Base-by-base conservation (phyloP, 2,113 vertebrate species). In the Anhinga rufa region DNA sequence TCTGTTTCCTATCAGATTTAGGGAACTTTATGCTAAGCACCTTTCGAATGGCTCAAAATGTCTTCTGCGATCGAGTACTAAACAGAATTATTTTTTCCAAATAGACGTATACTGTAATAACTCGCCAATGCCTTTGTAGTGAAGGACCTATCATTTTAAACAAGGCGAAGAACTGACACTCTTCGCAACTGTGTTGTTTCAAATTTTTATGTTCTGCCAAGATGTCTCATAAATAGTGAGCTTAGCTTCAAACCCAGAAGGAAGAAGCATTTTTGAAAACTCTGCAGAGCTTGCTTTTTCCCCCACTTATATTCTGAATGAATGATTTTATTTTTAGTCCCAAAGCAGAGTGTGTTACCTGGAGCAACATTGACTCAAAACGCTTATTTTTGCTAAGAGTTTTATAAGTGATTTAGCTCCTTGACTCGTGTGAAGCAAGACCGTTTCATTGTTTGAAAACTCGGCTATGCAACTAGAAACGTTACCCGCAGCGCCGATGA, bases 341-440 rank as follows among this genome's bases (percentile, higher is more conserved):
- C 83, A 91, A 79, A 89, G 83, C 93, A 69, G 66, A 72, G 55
- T 9, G 34, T 60, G 52, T 91, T 95, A 95, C 80, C 82, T 91
- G 51, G 68, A 96, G 72, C 92, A 88, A 75, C 78, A 88, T 18
- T 95, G 94, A 58, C 61, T 88, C 80, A 70, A 91, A 93, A 5
- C 36, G 52, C 90, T 93, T 93, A 76, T 68, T 95, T 94, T 88
- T 94, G 72, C 65, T 85, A 92, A 86, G 55, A 88, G 75, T 93
- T 93, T 93, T 96, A 14, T 70, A 96, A 88, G 75, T 94, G 72
- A 93, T 92, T 95, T 93, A 95, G 48, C 31, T 75, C 61, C 79
- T 78, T 74, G 61, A 78, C 77, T 93, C 81, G 38, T 79, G 57
- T 84, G 65, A 92, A 93, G 71, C 42, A 64, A 60, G 75, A 94